Base-by-base conservation (phyloP, 2,888 invertebrate species). In the Hoplodrina blanda region DNA sequence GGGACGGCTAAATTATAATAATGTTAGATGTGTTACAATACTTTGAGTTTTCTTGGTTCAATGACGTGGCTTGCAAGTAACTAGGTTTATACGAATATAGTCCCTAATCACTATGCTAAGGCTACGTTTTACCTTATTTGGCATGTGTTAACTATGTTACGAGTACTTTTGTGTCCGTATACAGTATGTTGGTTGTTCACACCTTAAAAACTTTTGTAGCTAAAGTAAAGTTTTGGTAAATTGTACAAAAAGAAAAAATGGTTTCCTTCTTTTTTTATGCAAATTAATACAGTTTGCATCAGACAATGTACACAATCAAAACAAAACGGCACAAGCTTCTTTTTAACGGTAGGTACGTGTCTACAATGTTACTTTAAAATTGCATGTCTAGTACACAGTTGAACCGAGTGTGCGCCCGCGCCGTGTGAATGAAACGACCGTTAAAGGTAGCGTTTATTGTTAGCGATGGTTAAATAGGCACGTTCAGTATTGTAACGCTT, bases 1-100 rank as follows among this genome's bases (percentile, higher is more conserved):
- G 74, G 37, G 75, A 80, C 54, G 72, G 65, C 77, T 73, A 80
- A 73, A 80, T 81, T 83, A 75, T 83, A 73, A 71, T 79, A 74
- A 74, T 81, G 64, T 71, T 73, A 73, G 63, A 79, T 50, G 50
- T 73, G 20, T 50, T 69, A 56, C 15, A 59, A 64, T 61, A 53
- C 56, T 54, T 62, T 54, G n/a, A 19, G 19, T 66, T 61, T 78
- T 52, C 63, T 60, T 37, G 7, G 13, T 17, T 62, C 7, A 46
- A 13, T 46, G 15, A 52, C 25, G 37, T 25, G 33, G 7, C 7
- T 33, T 7, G 33, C 33, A 7, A 41, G 13, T 13, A 41, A 10
- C 8, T 37, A 41, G 41, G 41, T 41, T 41, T 13, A 13, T 41
- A 41, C 41, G 41, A 41, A 41, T 41, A 41, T 41, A 41, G 41